A percentile compares a stretch with the other conserved stretches of the same genome.
phyloP scores from a whole-genome alignment of 1,140 invertebrate species.

The Lepidurus couesii region DNA sequence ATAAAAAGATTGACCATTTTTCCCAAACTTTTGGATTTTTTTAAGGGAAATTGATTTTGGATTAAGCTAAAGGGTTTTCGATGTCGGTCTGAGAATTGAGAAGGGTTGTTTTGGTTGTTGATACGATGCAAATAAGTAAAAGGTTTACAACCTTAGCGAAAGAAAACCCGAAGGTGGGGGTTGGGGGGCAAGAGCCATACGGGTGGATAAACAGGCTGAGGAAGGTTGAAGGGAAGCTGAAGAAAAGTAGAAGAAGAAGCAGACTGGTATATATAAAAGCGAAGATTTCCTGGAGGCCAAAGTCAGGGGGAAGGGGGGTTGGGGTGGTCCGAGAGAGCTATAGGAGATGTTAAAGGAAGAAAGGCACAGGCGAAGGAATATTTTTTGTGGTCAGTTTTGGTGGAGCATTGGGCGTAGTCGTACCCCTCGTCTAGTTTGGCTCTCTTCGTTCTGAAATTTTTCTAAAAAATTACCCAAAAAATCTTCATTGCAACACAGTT shows the following conservation, averaged over 20 bases:
- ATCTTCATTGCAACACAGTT: neutral
- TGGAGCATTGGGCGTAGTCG: constrained; percentile 28
- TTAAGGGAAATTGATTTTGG: no score
- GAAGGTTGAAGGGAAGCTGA: neutral
- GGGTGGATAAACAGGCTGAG: neutral
- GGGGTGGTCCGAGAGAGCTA: neutral
- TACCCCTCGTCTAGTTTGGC: neutral
- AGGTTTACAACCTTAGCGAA: neutral
- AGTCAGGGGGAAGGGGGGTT: neutral
- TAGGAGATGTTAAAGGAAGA: neutral
- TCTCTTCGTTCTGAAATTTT: neutral
- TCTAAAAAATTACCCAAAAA: neutral
- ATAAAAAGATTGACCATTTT: no score
- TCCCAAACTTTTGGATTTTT: no score
- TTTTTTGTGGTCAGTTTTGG: constrained; percentile 30
- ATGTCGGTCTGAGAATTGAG: neutral
- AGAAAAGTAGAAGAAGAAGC: constrained; percentile 22
- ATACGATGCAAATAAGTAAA: constrained; percentile 12
- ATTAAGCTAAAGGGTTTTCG: no score
- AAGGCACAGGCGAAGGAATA: constrained; percentile 24
- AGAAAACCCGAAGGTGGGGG: neutral
- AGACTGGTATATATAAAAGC: neutral
- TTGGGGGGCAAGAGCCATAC: neutral
- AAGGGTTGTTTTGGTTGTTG: neutral
- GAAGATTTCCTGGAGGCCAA: constrained; percentile 5